Evolutionary conservation across 2,113 vertebrate genomes (phyloP).

Genomic region (Upupa epops): DNA sequence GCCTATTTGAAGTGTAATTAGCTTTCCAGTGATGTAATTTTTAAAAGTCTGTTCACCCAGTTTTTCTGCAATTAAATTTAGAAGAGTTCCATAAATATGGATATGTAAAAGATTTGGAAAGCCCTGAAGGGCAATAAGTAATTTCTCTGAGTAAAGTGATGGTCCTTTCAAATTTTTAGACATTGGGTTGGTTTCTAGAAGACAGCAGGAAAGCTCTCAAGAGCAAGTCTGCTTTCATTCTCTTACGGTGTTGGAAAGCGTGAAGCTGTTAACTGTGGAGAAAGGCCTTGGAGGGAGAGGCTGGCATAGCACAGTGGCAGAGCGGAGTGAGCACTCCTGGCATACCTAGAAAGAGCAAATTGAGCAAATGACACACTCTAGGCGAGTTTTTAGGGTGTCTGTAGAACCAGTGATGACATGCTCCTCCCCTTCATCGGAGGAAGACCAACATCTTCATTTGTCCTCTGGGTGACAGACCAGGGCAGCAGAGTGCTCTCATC

Average conservation of each 20-base stretch:
- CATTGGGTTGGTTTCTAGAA: background rate
- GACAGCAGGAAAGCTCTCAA: background rate
- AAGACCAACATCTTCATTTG: background rate
- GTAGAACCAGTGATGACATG: background rate
- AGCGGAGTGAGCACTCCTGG: background rate
- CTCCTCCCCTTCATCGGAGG: background rate
- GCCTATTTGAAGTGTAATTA: background rate
- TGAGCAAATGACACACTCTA: background rate
- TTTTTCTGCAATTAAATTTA: background rate
- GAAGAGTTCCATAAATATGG: background rate
- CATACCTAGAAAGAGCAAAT: background rate
- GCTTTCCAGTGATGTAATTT: background rate
- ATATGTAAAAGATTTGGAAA: background rate
- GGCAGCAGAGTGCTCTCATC: background rate
- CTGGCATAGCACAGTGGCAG: background rate
- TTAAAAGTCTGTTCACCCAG: background rate
- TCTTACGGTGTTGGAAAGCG: background rate
- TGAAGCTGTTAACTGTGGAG: background rate
- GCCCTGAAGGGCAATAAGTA: background rate
- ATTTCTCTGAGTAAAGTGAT: accelerated
- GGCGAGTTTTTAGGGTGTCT: background rate
- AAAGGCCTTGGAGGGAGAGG: background rate
- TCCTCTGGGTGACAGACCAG: background rate
- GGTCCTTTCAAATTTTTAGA: background rate
- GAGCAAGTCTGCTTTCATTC: background rate